Percentiles rank a stretch among this genome's conserved stretches.
These are phyloP conservation scores for Nothura maculosa DNA, from an alignment of 2,797 vertebrate genomes.

Conservation along the genomic window DNA sequence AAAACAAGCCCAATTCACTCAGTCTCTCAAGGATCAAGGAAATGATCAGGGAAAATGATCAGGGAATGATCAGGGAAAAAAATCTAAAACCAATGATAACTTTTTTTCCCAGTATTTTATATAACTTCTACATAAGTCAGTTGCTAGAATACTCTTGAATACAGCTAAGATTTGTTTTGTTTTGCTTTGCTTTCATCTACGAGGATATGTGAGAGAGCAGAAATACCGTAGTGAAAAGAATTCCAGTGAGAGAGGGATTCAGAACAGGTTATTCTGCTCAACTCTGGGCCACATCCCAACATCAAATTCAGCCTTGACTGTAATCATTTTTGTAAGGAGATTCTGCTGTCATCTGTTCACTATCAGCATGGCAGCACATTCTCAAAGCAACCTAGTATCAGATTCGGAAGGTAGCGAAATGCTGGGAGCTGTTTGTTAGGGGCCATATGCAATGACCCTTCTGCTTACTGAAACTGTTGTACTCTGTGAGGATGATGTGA, in stretches of 20 bases:
- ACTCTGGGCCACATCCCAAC: not conserved
- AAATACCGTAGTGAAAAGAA: not conserved
- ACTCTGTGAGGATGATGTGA: not conserved
- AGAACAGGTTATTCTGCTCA: not conserved
- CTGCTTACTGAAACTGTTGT: not conserved
- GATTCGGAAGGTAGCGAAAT: not conserved
- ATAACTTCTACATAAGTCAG: not conserved
- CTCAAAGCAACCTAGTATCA: not conserved
- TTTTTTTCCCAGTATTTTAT: not conserved
- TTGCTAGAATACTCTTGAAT: not conserved
- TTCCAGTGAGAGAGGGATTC: not conserved
- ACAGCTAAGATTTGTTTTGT: not conserved
- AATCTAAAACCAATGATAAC: not conserved
- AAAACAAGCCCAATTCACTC: too few relatives aligned
- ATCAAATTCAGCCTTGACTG: not conserved
- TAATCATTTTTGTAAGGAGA: not conserved
- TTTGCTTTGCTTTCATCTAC: constrained; percentile 12
- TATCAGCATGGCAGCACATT: not conserved
- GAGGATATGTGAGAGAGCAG: not conserved
- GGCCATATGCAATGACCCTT: not conserved
- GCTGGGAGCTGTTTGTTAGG: not conserved
- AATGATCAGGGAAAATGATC: too few relatives aligned
- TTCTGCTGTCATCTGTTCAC: not conserved
- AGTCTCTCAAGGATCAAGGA: too few relatives aligned
- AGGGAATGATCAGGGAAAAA: not conserved